These are phyloP conservation scores for Ranitomeya imitator DNA, from an alignment of 2,113 vertebrate species.

Conservation along the genomic window DNA sequence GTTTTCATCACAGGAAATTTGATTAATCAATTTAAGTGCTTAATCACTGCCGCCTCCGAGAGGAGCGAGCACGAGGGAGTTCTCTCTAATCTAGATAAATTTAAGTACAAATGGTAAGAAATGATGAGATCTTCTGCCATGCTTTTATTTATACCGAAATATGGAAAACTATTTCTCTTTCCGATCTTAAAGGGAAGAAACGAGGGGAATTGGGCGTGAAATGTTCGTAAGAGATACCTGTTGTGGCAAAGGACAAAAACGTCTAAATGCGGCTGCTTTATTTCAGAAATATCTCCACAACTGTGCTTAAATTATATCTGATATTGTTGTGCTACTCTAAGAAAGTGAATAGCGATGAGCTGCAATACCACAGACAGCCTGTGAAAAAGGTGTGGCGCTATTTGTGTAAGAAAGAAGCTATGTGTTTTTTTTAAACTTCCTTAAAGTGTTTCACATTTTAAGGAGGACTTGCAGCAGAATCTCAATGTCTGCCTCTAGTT, in stretches of 20 bases:
- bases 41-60: constrained; percentile 73
- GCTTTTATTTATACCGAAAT: constrained; percentile 33
- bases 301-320: too few relatives aligned
- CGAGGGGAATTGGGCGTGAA: not conserved
- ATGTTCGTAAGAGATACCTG: not conserved
- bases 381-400: too few relatives aligned
- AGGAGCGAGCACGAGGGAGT: constrained; percentile 63
- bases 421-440: too few relatives aligned
- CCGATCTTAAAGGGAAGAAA: not conserved
- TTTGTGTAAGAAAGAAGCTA: too few relatives aligned
- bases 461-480: too few relatives aligned
- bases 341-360: too few relatives aligned
- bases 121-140: constrained; percentile 29
- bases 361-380: too few relatives aligned
- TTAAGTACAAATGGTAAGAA: constrained; percentile 59
- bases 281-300: not conserved
- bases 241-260: not conserved
- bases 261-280: not conserved
- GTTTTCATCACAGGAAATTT: constrained; percentile 82
- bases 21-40: constrained; percentile 85
- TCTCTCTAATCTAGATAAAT: constrained; percentile 66
- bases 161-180: not conserved
- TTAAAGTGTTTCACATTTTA: too few relatives aligned
- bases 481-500: too few relatives aligned
- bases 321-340: too few relatives aligned